A percentile compares a stretch with the other conserved stretches of the same genome.
Conservation (phyloP, 2,888 invertebrate genomes). For the Oscheius sp. region DNA sequence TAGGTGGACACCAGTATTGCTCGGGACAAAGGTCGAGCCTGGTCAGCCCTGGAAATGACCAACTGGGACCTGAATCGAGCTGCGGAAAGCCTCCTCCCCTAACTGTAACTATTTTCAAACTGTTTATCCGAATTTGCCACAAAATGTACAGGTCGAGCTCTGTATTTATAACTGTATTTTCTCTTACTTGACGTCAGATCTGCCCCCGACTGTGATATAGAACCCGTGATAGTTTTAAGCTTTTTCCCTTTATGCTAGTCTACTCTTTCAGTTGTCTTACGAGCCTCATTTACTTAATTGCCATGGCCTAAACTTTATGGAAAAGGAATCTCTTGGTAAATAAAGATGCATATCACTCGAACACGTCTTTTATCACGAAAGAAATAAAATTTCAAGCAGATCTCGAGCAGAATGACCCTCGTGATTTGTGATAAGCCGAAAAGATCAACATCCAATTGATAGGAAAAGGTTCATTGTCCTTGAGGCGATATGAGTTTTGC, state of each 20-base stretch:
- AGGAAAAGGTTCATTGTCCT: neutral
- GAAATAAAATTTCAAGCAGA: too few relatives aligned
- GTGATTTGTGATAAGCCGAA: too few relatives aligned
- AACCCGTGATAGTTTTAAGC: constrained; percentile 1
- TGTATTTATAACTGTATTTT: constrained; percentile 3
- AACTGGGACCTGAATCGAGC: constrained; percentile 47
- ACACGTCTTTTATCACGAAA: too few relatives aligned
- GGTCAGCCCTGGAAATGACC: constrained; percentile 32
- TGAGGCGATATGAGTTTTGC: neutral
- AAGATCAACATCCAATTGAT: too few relatives aligned
- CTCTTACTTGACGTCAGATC: constrained; percentile 1
- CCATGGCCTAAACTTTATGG: constrained; percentile 9
- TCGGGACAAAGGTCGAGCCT: constrained; percentile 30
- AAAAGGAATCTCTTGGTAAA: too few relatives aligned
- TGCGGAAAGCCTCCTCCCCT: constrained; percentile 36
- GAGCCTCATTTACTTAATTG: constrained; percentile 7
- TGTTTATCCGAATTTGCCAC: constrained; percentile 9
- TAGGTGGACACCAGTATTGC: constrained; percentile 38
- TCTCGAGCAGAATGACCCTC: too few relatives aligned
- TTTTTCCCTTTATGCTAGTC: constrained; percentile 3
- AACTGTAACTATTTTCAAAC: neutral
- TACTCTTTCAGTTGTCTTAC: constrained; percentile 1
- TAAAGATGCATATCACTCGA: too few relatives aligned
- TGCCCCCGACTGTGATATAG: constrained; percentile 12
- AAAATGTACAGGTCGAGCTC: constrained; percentile 20